Evolutionary conservation across 1,140 invertebrate genomes (phyloP), one percentile per base, ranked within the genome.

Genomic region (Potamilus streckersoni): DNA sequence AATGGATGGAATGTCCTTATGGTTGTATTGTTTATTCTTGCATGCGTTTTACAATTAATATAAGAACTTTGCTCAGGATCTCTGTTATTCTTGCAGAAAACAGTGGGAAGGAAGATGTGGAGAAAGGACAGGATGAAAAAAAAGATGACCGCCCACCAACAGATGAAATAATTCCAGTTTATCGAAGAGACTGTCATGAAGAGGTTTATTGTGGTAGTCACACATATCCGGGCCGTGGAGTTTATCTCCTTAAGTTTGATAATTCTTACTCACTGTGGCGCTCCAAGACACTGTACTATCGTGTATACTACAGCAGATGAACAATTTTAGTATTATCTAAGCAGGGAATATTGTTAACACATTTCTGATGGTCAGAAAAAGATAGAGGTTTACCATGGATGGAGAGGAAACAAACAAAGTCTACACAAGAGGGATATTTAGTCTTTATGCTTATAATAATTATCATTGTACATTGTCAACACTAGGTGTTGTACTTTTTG

Each of bases 181-280:
- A 96, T 90, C 93, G 98, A 85, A 93, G 98, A 79, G 97, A 99
- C 90, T 97, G 96, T 82, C 97, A 99, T 84, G 93, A 95, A 86
- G 97, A 99, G 92, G 96, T 99, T 0, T 99, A 99, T 86, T 97
- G 96, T 63, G 98, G 98, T 14, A 97, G 95, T 81, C 98, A 99
- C 90, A 92, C 93, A 38, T 99, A 99, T 91, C 98, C 98, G 8
- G 98, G 91, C 12, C 86, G 96, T 23, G 98, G 98, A 59, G 95
- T 99, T 59, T 99, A 99, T 91, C 91, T 99, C 87, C 92, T 99
- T 14, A 99, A 99, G 92, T 99, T 99, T 91, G 98, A 99, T 91
- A 99, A 99, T 91, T 98, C 97, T 0, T 99, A 99, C 91, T 99
- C 97, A 62, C 91, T 99, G 72, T 99, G 98, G 98, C 93, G 98